phyloP scores from a whole-genome alignment of 2,888 invertebrate genomes.

The Nomada goodeniana region DNA sequence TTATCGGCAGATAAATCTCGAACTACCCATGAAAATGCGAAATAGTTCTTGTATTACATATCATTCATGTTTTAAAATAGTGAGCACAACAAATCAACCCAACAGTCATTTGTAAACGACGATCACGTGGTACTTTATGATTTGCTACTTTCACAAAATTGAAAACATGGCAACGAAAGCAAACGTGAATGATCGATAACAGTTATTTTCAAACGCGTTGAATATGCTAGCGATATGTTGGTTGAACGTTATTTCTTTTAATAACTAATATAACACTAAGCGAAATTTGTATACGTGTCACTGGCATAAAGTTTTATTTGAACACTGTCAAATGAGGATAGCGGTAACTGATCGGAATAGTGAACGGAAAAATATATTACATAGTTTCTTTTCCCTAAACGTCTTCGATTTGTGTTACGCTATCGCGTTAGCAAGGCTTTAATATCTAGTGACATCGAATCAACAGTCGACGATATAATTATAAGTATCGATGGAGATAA shows the following conservation, averaged over 20 bases:
- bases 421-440: too few species aligned
- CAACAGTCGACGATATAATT: too few species aligned
- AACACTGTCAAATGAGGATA: not conserved
- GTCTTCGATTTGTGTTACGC: not conserved
- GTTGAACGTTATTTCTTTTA: not conserved
- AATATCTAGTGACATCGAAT: too few species aligned
- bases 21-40: not conserved
- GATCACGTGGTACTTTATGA: constrained; percentile 64
- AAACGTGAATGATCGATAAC: constrained; percentile 54
- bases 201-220: constrained; percentile 15
- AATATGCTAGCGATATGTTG: not conserved
- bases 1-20: not conserved
- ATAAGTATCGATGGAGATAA: too few species aligned
- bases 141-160: constrained; percentile 44
- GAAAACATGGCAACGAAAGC: constrained; percentile 59
- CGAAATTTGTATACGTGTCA: not conserved
- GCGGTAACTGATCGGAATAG: constrained; percentile 1
- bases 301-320: not conserved
- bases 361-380: constrained; percentile 28
- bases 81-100: constrained; percentile 33
- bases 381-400: constrained; percentile 13
- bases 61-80: constrained; percentile 46
- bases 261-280: not conserved
- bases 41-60: constrained; percentile 1
- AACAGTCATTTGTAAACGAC: constrained; percentile 69